Evolutionary conservation across 2,797 vertebrate species (phyloP).

Genomic region (Dendrocincla tyrannina): DNA sequence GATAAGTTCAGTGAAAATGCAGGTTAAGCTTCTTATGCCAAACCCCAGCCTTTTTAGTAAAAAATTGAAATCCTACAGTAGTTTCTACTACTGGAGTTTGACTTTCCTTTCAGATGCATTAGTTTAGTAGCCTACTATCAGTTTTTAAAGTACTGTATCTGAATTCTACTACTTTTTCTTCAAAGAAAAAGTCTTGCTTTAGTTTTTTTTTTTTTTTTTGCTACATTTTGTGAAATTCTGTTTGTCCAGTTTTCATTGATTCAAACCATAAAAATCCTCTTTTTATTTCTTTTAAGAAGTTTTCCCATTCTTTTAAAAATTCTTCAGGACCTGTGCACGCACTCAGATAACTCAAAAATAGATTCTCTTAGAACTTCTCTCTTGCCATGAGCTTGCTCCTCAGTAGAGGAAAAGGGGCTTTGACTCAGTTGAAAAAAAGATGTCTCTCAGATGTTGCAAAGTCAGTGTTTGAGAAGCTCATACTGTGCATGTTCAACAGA

Average conservation of each 20-base stretch:
- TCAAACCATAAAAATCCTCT: not conserved
- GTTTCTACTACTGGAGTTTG: not conserved
- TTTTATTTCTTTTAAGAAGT: slow-evolving; percentile 7
- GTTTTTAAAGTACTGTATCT: not conserved
- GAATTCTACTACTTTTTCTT: not conserved
- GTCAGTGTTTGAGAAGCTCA: not conserved
- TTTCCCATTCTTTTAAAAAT: not conserved
- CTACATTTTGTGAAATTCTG: slow-evolving; percentile 2
- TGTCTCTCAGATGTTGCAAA: not conserved
- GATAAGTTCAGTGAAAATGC: not conserved
- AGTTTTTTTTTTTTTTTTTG: not conserved
- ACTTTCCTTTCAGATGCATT: not conserved
- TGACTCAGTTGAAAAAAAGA: not conserved
- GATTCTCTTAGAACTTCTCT: slow-evolving; percentile 21
- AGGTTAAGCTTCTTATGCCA: not conserved
- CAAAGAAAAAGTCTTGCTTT: not conserved
- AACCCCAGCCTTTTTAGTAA: not conserved
- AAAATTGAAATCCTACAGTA: not conserved
- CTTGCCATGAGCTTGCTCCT: slow-evolving; percentile 19
- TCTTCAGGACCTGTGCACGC: not conserved
- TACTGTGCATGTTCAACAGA: not conserved
- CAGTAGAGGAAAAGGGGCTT: not conserved
- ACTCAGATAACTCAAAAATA: slow-evolving; percentile 26
- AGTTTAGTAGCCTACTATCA: not conserved
- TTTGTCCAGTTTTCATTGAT: slow-evolving; percentile 39